Evolutionary conservation across 2,888 invertebrate genomes (phyloP), one percentile per base, ranked within the genome.

Genomic region (Eupithecia exiguata): DNA sequence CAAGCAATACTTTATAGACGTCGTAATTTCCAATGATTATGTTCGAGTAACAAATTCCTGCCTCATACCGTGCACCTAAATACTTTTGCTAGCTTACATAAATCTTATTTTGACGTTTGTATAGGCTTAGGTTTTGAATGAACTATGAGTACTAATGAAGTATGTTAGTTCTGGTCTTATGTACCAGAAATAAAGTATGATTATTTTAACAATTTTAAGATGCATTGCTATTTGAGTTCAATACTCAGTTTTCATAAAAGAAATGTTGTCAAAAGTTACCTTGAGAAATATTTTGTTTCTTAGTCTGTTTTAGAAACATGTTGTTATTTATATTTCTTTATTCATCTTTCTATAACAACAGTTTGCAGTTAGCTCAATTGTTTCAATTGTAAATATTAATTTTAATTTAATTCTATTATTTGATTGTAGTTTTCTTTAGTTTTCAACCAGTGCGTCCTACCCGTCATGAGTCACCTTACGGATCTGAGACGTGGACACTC

Each of bases 1-100:
- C 69, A 66, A 75, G 74, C 62, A 61, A 69, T 69, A 75, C 69
- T 72, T 68, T 68, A 71, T 65, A 63, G 71, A 71, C 63, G 71
- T n/a, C 68, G 68, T 62, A 62, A 69, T 74, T 72, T 53, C 70
- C 58, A 70, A 70, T 70, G 36, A 62, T 71, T 36, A 49, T 61
- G 63, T 70, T 72, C 10, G 65, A 53, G 58, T 68, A 75, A 70
- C 70, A 68, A 75, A 72, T 75, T 75, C 75, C 38, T 72, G 72
- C 68, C 71, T 65, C 66, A 74, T 73, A 71, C 71, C 43, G 18
- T 49, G 30, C 70, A 53, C 62, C 74, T 70, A 75, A 76, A 76
- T 77, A 72, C 70, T 72, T 72, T 5, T 58, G 58, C 25, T 21
- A 1, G 21, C 12, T 5, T 14, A 58, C 12, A 58, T 58, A 58